A percentile compares a stretch with the other conserved stretches of the same genome.
phyloP scores from a whole-genome alignment of 2,888 invertebrate species.

The Nysson spinosus region DNA sequence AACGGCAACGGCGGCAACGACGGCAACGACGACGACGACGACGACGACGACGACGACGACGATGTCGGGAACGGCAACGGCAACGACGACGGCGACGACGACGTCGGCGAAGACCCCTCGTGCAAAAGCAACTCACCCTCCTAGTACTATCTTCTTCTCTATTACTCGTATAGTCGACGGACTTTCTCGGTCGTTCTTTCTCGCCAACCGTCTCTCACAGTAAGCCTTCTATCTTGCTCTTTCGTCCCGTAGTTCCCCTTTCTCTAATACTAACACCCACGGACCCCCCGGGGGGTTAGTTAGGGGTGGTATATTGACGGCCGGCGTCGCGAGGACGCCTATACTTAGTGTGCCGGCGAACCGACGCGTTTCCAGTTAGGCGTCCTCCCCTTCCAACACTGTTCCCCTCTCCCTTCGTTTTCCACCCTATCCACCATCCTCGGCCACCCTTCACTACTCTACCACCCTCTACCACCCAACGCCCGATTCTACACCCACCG shows the following conservation, averaged over 20 bases:
- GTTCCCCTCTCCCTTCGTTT: slow-evolving; percentile 22
- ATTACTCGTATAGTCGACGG: slow-evolving; percentile 35
- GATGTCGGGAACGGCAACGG: slow-evolving; percentile 12
- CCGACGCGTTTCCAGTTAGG: slow-evolving; percentile 72
- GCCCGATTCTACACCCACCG: slow-evolving; percentile 57
- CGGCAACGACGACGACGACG: slow-evolving; percentile 28
- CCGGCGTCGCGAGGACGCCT: slow-evolving; percentile 77
- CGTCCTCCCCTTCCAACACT: slow-evolving; percentile 49
- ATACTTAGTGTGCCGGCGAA: slow-evolving; percentile 76
- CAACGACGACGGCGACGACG: slow-evolving; percentile 29
- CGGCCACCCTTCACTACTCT: slow-evolving; percentile 49
- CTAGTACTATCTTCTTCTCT: slow-evolving; percentile 43
- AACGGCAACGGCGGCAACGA: slow-evolving; percentile 38
- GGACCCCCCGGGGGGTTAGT: slow-evolving; percentile 72
- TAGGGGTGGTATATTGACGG: slow-evolving; percentile 77
- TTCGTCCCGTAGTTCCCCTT: slow-evolving; percentile 50
- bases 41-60: slow-evolving; percentile 22
- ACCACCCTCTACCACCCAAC: slow-evolving; percentile 32
- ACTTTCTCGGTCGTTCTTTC: slow-evolving; percentile 35
- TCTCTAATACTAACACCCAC: slow-evolving; percentile 59
- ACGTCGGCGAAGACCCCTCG: slow-evolving; percentile 55
- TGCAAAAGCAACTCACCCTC: slow-evolving; percentile 55
- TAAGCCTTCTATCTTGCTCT: slow-evolving; percentile 47
- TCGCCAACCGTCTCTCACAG: slow-evolving; percentile 29
- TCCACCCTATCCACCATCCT: slow-evolving; percentile 43